These are phyloP conservation scores for Drosophila buzzatii DNA, from an alignment of 2,888 invertebrate species.

Conservation along the genomic window DNA sequence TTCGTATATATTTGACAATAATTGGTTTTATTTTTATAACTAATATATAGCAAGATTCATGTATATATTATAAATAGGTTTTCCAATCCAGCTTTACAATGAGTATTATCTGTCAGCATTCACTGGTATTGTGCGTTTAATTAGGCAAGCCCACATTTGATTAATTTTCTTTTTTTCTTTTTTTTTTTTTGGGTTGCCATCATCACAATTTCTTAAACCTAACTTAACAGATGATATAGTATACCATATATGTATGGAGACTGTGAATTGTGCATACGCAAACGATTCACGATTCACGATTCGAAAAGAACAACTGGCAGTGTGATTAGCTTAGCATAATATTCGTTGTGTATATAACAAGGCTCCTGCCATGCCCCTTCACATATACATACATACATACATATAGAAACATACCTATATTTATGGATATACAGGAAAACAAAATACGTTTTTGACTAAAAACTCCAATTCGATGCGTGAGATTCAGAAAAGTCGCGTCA, in stretches of 20 bases:
- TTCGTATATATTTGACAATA: conserved; percentile 41
- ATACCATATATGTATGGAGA: conserved; percentile 25
- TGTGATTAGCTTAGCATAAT: conserved; percentile 83
- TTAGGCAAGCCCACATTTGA: conserved; percentile 27
- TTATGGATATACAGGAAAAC: conserved; percentile 52
- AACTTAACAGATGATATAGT: conserved; percentile 68
- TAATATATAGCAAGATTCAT: conserved; percentile 52
- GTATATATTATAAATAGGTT: conserved; percentile 30
- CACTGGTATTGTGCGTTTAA: conserved; percentile 78
- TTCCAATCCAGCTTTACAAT: conserved; percentile 65
- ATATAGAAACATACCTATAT: neutral
- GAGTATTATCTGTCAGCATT: conserved; percentile 82
- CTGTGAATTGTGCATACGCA: conserved; percentile 46
- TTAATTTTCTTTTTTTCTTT: too few relatives aligned
- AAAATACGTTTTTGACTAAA: conserved; percentile 53
- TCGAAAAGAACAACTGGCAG: conserved; percentile 78
- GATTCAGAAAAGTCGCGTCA: conserved; percentile 40
- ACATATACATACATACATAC: conserved; percentile 4
- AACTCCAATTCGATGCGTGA: conserved; percentile 47
- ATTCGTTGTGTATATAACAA: conserved; percentile 76
- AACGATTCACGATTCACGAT: conserved; percentile 53
- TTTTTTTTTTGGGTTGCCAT: conserved; percentile 10
- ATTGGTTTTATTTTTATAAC: conserved; percentile 36
- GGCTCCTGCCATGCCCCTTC: conserved; percentile 54
- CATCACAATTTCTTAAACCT: conserved; percentile 71